These are phyloP conservation scores for Mirounga angustirostris DNA, from an alignment of 2,113 vertebrate genomes.

Conservation along the genomic window DNA sequence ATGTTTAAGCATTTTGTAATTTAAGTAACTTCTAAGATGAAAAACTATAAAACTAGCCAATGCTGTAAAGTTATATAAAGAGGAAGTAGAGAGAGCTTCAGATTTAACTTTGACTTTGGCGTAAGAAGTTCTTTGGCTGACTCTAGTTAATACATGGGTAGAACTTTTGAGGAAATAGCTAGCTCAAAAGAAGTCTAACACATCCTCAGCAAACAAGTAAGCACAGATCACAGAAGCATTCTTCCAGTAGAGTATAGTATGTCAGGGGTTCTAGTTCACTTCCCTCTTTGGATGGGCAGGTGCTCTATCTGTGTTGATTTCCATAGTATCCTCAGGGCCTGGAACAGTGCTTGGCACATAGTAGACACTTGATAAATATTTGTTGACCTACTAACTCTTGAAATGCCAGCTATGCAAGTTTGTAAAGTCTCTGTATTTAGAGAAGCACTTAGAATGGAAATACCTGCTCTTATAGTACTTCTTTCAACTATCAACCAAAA, in stretches of 20 bases:
- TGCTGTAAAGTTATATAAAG: constrained; percentile 10
- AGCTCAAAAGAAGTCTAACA: not conserved
- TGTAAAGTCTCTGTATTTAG: constrained; percentile 26
- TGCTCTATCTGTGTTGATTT: not conserved
- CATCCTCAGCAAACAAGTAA: not conserved
- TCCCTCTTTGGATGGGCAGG: not conserved
- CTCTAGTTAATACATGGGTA: constrained; percentile 34
- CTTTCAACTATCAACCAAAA: constrained; percentile 7
- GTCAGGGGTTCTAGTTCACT: not conserved
- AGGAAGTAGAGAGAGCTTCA: constrained; percentile 58
- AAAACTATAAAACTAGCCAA: not conserved
- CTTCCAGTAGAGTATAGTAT: not conserved
- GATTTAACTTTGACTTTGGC: constrained; percentile 59
- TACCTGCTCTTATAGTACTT: not conserved
- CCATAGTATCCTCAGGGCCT: not conserved
- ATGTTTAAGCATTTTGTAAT: constrained; percentile 35
- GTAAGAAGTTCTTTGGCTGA: not conserved
- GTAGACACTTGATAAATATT: not conserved
- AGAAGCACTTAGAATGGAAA: constrained; percentile 48
- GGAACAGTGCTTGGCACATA: not conserved
- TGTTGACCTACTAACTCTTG: not conserved
- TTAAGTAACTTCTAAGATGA: constrained; percentile 8
- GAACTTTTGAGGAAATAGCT: constrained; percentile 16
- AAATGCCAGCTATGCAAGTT: constrained; percentile 18
- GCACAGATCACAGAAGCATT: not conserved